phyloP scores from a whole-genome alignment of 2,113 vertebrate genomes.

The Tursiops truncatus region DNA sequence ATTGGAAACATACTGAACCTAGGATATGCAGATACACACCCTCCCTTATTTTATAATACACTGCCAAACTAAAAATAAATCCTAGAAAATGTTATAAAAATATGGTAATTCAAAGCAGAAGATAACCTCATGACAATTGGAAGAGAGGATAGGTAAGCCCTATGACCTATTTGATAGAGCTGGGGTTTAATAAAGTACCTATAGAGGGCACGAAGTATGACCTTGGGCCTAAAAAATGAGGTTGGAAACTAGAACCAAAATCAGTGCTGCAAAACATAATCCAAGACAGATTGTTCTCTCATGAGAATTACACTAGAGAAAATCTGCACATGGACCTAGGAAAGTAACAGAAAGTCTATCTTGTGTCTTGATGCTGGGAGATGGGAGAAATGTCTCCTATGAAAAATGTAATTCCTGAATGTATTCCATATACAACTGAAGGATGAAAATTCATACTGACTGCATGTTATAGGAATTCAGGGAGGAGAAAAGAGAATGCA shows the following conservation, averaged over 20 bases:
- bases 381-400: neutral
- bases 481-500: neutral
- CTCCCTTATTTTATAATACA: neutral
- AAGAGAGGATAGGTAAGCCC: neutral
- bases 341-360: neutral
- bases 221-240: neutral
- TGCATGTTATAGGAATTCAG: neutral
- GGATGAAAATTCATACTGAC: neutral
- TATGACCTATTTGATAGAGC: neutral
- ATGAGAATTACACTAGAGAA: neutral
- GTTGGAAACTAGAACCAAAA: neutral
- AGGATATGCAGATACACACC: neutral
- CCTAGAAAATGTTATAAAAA: neutral
- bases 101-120: neutral
- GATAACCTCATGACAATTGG: neutral
- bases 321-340: neutral
- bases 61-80: neutral
- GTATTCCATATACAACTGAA: neutral
- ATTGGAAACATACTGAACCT: neutral
- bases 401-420: neutral
- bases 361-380: rapidly evolving
- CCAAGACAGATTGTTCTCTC: neutral
- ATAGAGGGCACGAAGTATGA: neutral
- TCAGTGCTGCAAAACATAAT: neutral
- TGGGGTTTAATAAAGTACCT: neutral